phyloP scores from a whole-genome alignment of 35 echinoderm and acorn worm genomes.

The Lytechinus variegatus region DNA sequence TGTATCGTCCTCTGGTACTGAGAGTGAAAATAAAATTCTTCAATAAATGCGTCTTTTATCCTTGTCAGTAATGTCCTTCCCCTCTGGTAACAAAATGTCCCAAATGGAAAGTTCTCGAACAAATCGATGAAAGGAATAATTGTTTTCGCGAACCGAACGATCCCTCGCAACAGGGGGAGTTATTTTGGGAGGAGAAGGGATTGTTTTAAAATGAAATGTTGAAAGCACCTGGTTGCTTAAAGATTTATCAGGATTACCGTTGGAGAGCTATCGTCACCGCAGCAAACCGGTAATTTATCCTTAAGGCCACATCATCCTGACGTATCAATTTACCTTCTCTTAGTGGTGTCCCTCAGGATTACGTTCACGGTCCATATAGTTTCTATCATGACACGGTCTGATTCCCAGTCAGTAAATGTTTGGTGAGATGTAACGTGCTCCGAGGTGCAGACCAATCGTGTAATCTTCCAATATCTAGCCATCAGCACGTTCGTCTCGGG shows the following conservation, averaged over 20 bases:
- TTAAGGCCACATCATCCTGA: not conserved
- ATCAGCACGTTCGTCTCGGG: not conserved
- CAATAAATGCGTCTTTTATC: not conserved
- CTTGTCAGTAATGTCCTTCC: not conserved
- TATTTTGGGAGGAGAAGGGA: not conserved
- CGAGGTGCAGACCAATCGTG: not conserved
- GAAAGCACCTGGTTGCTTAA: not conserved
- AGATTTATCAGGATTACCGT: not conserved
- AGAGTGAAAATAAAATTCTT: not conserved
- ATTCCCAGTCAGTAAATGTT: not conserved
- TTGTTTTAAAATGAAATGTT: not conserved
- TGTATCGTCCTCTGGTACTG: not conserved
- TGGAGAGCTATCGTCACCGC: not conserved
- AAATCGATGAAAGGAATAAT: not conserved
- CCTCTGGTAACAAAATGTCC: not conserved
- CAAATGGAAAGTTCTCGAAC: not conserved
- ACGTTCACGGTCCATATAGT: constrained; percentile 5
- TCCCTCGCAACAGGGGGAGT: not conserved
- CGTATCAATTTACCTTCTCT: not conserved
- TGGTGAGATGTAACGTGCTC: not conserved
- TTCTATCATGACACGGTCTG: not conserved
- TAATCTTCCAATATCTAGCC: not conserved
- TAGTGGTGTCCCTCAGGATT: not conserved
- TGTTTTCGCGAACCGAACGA: not conserved
- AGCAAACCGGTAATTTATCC: not conserved